Percentiles rank a stretch among this genome's conserved stretches.
These are phyloP conservation scores for Probosciger aterrimus DNA, from an alignment of 2,113 vertebrate genomes.

Conservation along the genomic window DNA sequence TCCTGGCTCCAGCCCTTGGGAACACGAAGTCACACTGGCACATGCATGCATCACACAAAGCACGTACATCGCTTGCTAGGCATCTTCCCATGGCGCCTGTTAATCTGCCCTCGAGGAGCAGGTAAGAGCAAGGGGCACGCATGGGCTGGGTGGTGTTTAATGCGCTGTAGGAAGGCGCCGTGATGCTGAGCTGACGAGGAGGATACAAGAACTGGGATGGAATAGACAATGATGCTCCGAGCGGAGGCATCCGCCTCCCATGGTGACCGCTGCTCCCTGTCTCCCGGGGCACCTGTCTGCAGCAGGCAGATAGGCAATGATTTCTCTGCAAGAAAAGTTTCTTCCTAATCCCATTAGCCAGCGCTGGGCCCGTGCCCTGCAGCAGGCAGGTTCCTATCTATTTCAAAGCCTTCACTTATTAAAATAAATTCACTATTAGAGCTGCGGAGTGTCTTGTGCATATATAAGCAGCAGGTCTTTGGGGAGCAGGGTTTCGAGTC, in stretches of 20 bases:
- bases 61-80: accelerated
- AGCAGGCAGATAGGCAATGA: neutral
- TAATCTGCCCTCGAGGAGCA: neutral
- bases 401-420: conserved; percentile 32
- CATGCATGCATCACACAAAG: neutral
- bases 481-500: neutral
- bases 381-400: conserved; percentile 18
- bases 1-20: neutral
- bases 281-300: neutral
- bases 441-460: neutral
- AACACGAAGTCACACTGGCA: neutral
- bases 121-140: neutral
- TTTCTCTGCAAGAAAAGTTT: conserved; percentile 15
- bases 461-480: neutral
- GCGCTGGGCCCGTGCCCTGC: conserved; percentile 10
- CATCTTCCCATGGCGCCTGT: neutral
- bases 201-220: neutral
- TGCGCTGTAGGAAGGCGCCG: accelerated
- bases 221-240: accelerated
- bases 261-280: neutral
- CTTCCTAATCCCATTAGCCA: conserved; percentile 43
- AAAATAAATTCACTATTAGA: conserved; percentile 39
- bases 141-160: accelerated
- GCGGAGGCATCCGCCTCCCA: neutral
- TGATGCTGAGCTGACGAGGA: neutral